Conservation (phyloP, 2,113 vertebrate genomes). For the Eira barbara region DNA sequence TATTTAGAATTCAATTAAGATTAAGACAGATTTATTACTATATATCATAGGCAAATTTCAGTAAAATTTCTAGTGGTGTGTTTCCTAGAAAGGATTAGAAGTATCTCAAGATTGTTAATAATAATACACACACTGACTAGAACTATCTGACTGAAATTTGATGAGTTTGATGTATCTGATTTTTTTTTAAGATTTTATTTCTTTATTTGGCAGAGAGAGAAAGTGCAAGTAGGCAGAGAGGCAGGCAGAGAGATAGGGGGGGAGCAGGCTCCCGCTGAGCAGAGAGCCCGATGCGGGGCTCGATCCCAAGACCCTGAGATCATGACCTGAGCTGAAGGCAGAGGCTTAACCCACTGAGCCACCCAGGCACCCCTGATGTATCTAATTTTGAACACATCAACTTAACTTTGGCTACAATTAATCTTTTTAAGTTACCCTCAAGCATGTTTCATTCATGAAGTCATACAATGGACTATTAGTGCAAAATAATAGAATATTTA, state of each 20-base stretch:
- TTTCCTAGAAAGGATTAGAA: not conserved
- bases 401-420: not conserved
- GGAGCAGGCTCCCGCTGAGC: too few relatives aligned
- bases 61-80: not conserved
- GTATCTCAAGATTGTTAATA: not conserved
- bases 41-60: not conserved
- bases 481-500: slow-evolving; percentile 52
- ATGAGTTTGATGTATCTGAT: not conserved
- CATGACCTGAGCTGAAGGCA: too few relatives aligned
- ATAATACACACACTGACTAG: not conserved
- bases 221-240: too few relatives aligned
- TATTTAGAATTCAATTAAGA: not conserved
- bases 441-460: slow-evolving; percentile 40
- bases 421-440: slow-evolving; percentile 2
- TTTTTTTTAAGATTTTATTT: not conserved
- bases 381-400: slow-evolving; percentile 36
- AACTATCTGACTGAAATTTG: slow-evolving; percentile 1
- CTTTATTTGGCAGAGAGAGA: too few relatives aligned
- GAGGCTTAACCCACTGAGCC: too few relatives aligned
- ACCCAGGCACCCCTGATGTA: not conserved
- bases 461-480: not conserved
- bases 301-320: too few relatives aligned
- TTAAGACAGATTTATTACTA: not conserved
- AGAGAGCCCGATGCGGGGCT: too few relatives aligned
- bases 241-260: too few relatives aligned